Base-by-base conservation (phyloP, 2,888 invertebrate species). In the Dryomyza anilis region DNA sequence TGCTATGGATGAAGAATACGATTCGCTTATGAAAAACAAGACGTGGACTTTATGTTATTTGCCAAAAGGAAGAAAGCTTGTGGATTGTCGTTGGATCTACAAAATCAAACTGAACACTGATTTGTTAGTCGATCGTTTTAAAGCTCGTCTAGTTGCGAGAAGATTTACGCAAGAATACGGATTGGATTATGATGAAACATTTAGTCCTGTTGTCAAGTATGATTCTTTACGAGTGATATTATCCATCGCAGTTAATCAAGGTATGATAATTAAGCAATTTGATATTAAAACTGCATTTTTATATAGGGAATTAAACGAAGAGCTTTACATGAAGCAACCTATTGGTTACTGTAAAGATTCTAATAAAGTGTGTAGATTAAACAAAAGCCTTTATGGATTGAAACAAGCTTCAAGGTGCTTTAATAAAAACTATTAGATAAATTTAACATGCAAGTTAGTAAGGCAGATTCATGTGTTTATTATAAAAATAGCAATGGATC, bases 181-280 rank as follows among this genome's bases (percentile, higher is more conserved):
- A 4, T 16, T 68, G 0, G 66, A 70, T n/a, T 70, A 69, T 55
- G 19, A 45, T 1, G 69, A 70, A 66, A 69, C 63, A n/a, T n/a
- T n/a, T n/a, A n/a, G n/a, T n/a, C n/a, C 63, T 8, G 69, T 69
- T 6, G 60, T 62, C 14, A 64, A 50, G 48, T 69, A 63, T 25
- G 57, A 52, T 10, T 69, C 66, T 2, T 46, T 67, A 2, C 16
- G 67, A 10, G 36, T 25, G 12, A 66, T 69, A 29, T 29, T 69
- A 12, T 48, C 65, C 1, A 39, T 64, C 3, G 50, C 68, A 12
- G 66, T 58, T n/a, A 12, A 6, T 3, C 16, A 56, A 50, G 43
- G 50, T 16, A 43, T 67, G 36, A 23, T 21, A 36, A 30, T 56
- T 36, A 16, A 45, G 57, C 64, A 50, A 62, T 62, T 56, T 21